Evolutionary conservation across 2,888 invertebrate species (phyloP), one percentile per base, ranked within the genome.

Genomic region (Chalcis sispes): DNA sequence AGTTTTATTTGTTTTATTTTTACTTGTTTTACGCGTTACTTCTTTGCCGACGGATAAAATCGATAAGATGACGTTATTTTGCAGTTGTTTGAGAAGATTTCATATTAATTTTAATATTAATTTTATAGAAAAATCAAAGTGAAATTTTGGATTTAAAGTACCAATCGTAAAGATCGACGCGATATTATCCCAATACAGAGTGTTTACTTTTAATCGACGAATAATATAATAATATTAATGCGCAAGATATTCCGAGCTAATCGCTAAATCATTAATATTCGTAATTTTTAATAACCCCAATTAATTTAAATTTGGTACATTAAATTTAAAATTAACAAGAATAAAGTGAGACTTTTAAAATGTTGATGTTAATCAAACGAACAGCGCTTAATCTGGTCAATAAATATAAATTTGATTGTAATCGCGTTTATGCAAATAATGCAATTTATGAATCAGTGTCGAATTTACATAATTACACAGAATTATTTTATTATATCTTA

Each of bases 391-490:
- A 50, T 50, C 50, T 50, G 10, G n/a, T 7, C 8, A 8, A 32
- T 32, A 32, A 58, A 58, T 58, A 50, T 65, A 50, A 65, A 65
- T 65, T 65, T 32, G 32, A 32, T 32, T 58, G 18, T 32, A 32
- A 58, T 58, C 29, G n/a, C 32, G 23, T 18, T 69, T 58, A 69
- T 29, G 69, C 40, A 58, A 58, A 46, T 69, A 13, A 69, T 27
- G 18, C 54, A 56, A 25, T 56, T 15, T 32, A 10, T 56, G 18
- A 66, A 27, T 40, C 48, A 1, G 10, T 56, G 40, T 2, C 18
- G 5, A 1, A 69, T 46, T 50, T 48, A 27, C 61, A 18, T 61
- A 61, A 70, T 42, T 32, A 18, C 50, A 50, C 27, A n/a, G 18
- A 2, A 29, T 56, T 58, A 58, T 42, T 42, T 61, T 61, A 42